These are phyloP conservation scores for Gobio occitaniae DNA, from an alignment of 2,797 vertebrate genomes.

Conservation along the genomic window DNA sequence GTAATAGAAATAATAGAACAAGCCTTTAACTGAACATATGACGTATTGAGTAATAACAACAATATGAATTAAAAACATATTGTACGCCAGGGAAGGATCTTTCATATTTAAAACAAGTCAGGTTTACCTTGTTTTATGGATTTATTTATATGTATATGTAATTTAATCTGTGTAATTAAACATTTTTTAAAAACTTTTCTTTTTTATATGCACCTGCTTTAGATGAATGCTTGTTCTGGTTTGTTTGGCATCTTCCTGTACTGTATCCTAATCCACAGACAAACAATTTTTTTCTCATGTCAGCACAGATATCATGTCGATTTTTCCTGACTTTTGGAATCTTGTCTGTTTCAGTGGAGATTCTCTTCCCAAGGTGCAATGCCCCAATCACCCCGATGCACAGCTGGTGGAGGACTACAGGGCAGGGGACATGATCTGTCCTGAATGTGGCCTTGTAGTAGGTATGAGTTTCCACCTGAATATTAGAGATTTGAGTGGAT, in stretches of 20 bases:
- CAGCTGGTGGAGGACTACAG: constrained; percentile 97
- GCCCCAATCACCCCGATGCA: constrained; percentile 96
- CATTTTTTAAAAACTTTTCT: too few relatives aligned
- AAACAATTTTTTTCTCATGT: background rate
- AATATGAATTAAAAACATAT: background rate
- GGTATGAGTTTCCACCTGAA: constrained; percentile 74
- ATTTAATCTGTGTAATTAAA: background rate
- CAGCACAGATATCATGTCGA: background rate
- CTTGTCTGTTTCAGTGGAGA: constrained; percentile 71
- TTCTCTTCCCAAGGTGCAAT: constrained; percentile 88
- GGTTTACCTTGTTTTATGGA: too few relatives aligned
- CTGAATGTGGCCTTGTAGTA: constrained; percentile 96
- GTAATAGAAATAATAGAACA: background rate
- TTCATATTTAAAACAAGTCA: background rate
- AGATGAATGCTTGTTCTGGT: background rate
- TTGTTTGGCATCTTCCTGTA: background rate
- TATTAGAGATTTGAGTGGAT: background rate
- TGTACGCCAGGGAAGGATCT: background rate
- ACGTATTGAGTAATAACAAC: background rate
- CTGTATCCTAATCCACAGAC: background rate
- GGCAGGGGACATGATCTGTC: constrained; percentile 99
- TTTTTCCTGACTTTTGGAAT: constrained; percentile 35
- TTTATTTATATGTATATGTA: background rate
- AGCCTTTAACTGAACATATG: background rate
- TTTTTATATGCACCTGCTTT: background rate